Base-by-base conservation (phyloP, 2,113 vertebrate genomes). In the Chamaetylas fuelleborni region DNA sequence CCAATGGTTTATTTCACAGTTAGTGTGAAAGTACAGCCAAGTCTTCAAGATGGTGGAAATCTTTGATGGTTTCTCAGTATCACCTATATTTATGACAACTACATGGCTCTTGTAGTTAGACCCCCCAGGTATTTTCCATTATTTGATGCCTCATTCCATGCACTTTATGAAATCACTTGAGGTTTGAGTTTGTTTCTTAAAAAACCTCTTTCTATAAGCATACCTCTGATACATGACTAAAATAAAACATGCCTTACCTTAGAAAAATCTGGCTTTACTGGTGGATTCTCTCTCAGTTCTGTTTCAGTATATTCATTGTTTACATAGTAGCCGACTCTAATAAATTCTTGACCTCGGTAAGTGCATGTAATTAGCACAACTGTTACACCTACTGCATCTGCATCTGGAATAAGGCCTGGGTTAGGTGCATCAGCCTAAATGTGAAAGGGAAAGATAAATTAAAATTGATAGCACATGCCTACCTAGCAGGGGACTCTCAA, bases 231-330 rank as follows among this genome's bases (percentile, higher is more conserved):
- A 81, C 0, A 33, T 20, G 16, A 88, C 78, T 29, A 74, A 16
- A 85, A 80, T 67, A 79, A 76, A 91, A 92, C 3, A 26, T 79
- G 54, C 17, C 96, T 96, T 98, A 98, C 98, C 98, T 98, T 98
- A 94, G 98, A 98, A 97, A 98, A 98, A 85, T 98, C 98, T 97
- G 98, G 98, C 82, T 98, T 98, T 95, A 98, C 98, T 86, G 98
- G 98, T 53, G 98, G 98, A 72, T 98, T 98, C 98, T 98, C 98
- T 91, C 98, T 97, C 96, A 98, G 95, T 95, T 98, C 98, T 96
- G 98, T 98, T 96, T 98, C 98, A 2, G 98, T 98, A 60, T 98
- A 98, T 97, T 98, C 98, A 95, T 98, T 98, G 98, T 98, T 98
- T 96, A 98, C 98, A 83, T 98, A 98, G 95, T 98, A 98, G 83